These are phyloP conservation scores for Chirona hameri DNA, from an alignment of 2,888 invertebrate genomes.

Conservation along the genomic window DNA sequence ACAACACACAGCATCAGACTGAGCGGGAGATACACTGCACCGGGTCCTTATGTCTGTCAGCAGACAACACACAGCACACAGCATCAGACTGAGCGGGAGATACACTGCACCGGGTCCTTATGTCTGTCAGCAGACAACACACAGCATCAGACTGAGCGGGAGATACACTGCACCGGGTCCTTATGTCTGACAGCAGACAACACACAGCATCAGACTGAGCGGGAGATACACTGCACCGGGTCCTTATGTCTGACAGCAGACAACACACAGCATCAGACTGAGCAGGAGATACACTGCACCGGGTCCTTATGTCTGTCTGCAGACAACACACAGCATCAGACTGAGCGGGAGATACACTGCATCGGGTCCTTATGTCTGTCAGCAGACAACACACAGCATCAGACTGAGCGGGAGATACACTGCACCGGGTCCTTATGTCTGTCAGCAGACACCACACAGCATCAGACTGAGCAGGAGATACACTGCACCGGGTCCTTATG, in stretches of 20 bases:
- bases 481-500: conserved; percentile 95
- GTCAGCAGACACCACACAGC: conserved; percentile 50
- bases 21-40: too few species aligned
- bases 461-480: conserved; percentile 84
- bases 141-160: conserved; percentile 82
- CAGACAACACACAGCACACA: conserved; percentile 70
- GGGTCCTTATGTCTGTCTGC: too few species aligned
- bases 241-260: conserved; percentile 74
- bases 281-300: too few species aligned
- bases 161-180: conserved; percentile 90
- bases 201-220: conserved; percentile 69
- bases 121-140: conserved; percentile 60
- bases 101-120: conserved; percentile 89
- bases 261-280: too few species aligned
- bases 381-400: conserved; percentile 55
- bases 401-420: conserved; percentile 85
- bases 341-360: conserved; percentile 86
- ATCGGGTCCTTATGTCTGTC: conserved; percentile 89
- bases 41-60: too few species aligned
- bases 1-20: too few species aligned
- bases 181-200: conserved; percentile 65
- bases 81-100: conserved; percentile 81
- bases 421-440: conserved; percentile 96
- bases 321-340: conserved; percentile 80
- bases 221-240: conserved; percentile 92